Percentiles rank a stretch among this genome's conserved stretches.
Conservation (phyloP, 2,888 invertebrate genomes). For the Auanema freiburgensis region DNA sequence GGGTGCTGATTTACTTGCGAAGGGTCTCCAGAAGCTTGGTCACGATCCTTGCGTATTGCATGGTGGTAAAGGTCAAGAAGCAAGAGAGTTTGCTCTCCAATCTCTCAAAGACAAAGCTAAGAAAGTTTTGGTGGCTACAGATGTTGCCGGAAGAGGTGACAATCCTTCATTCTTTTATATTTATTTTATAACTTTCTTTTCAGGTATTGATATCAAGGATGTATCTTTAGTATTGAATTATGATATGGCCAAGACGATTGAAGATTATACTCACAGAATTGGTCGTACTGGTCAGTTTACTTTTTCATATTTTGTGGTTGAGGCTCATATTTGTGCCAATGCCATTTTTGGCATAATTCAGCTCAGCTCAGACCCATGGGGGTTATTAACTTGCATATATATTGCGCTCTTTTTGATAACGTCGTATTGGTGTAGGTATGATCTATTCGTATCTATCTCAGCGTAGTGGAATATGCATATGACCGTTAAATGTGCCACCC, state of each 20-base stretch:
- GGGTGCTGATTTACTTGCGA: slow-evolving; percentile 94
- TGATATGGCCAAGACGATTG: slow-evolving; percentile 98
- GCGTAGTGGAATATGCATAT: no score
- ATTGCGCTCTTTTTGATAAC: no score
- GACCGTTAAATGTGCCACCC: no score
- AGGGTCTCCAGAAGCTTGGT: slow-evolving; percentile 92
- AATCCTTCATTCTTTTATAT: neutral
- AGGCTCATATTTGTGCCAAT: no score
- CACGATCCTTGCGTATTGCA: slow-evolving; percentile 95
- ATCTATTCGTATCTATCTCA: no score
- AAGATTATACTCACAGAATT: slow-evolving; percentile 81
- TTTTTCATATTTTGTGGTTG: no score
- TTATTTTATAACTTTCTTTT: slow-evolving; percentile 5
- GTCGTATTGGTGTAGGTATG: no score
- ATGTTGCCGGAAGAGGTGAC: slow-evolving; percentile 88
- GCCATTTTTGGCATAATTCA: no score
- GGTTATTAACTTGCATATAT: no score
- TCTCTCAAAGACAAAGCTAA: slow-evolving; percentile 92
- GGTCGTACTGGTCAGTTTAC: slow-evolving; percentile 82
- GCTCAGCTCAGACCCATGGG: no score
- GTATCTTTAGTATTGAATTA: slow-evolving; percentile 99
- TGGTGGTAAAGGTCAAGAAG: slow-evolving; percentile 92
- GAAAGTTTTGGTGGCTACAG: slow-evolving; percentile 97
- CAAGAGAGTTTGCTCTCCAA: slow-evolving; percentile 79
- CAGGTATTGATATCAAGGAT: slow-evolving; percentile 98